A percentile compares a stretch with the other conserved stretches of the same genome.
Evolutionary conservation across 2,113 vertebrate species (phyloP).

Genomic region (Macrotus californicus): DNA sequence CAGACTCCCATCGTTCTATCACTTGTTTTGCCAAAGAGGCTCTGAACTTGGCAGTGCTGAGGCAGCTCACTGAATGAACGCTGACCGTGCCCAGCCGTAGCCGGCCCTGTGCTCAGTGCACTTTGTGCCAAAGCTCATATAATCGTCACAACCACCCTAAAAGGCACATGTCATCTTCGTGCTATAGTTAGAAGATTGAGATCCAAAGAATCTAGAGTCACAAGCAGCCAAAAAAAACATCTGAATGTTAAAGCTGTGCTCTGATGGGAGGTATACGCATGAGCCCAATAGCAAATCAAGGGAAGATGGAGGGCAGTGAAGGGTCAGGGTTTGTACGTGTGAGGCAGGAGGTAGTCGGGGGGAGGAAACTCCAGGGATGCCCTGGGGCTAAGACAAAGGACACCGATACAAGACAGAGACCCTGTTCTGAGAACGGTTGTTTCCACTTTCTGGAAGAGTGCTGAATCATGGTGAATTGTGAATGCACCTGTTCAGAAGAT

Average conservation of each 20-base stretch:
- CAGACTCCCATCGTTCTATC: not conserved
- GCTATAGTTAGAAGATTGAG: not conserved
- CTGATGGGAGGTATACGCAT: not conserved
- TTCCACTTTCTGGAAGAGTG: no score
- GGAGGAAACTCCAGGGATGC: no score
- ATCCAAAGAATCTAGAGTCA: not conserved
- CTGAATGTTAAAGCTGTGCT: not conserved
- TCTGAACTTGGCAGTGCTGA: not conserved
- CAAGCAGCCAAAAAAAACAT: no score
- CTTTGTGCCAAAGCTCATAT: fast-evolving
- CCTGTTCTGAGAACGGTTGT: no score
- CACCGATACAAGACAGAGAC: no score
- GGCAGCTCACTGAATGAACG: not conserved
- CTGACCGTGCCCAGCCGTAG: not conserved
- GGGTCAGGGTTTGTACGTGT: no score
- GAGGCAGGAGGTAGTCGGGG: no score
- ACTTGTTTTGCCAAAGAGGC: not conserved
- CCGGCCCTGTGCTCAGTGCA: not conserved
- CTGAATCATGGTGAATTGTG: no score
- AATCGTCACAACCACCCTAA: not conserved
- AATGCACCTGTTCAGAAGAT: no score
- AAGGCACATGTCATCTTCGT: not conserved
- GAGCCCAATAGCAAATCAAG: not conserved
- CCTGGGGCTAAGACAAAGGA: no score
- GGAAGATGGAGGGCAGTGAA: not conserved